phyloP scores from a whole-genome alignment of 1,140 invertebrate species.

The Pomacea maculata region DNA sequence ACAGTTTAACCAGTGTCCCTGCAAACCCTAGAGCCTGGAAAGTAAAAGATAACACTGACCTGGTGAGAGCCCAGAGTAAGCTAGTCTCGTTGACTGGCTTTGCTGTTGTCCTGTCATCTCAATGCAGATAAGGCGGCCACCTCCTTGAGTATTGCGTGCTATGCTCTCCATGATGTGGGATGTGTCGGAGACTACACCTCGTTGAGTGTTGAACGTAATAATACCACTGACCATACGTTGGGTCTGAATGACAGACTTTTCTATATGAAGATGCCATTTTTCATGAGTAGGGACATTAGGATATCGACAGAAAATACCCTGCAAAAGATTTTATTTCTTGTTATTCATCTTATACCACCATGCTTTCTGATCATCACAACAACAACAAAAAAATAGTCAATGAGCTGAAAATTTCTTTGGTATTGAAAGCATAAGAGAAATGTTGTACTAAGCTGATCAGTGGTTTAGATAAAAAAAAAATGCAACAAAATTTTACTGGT shows the following conservation, averaged over 20 bases:
- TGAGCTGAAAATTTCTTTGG: no score
- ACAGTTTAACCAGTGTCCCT: no score
- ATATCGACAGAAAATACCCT: conserved; percentile 39
- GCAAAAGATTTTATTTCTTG: conserved; percentile 9
- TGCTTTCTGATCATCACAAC: background rate
- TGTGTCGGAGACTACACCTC: conserved; percentile 24
- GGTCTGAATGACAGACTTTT: conserved; percentile 41
- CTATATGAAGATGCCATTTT: conserved; percentile 35
- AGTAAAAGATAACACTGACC: background rate
- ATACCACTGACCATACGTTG: conserved; percentile 29
- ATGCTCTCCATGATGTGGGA: conserved; percentile 40
- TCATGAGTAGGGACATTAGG: conserved; percentile 16
- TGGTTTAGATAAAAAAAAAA: background rate
- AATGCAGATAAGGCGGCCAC: conserved; percentile 43
- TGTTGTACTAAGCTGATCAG: no score
- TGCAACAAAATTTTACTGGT: background rate
- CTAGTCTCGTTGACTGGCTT: background rate
- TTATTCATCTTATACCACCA: background rate
- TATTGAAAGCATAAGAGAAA: no score
- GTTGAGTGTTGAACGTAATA: conserved; percentile 19
- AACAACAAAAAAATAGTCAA: no score
- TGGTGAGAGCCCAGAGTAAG: conserved; percentile 11
- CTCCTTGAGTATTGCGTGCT: conserved; percentile 30
- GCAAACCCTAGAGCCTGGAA: no score
- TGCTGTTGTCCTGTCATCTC: conserved; percentile 43